A percentile compares a stretch with the other conserved stretches of the same genome.
These are phyloP conservation scores for Gadopsis marmoratus DNA, from an alignment of 2,797 vertebrate genomes.

Conservation along the genomic window DNA sequence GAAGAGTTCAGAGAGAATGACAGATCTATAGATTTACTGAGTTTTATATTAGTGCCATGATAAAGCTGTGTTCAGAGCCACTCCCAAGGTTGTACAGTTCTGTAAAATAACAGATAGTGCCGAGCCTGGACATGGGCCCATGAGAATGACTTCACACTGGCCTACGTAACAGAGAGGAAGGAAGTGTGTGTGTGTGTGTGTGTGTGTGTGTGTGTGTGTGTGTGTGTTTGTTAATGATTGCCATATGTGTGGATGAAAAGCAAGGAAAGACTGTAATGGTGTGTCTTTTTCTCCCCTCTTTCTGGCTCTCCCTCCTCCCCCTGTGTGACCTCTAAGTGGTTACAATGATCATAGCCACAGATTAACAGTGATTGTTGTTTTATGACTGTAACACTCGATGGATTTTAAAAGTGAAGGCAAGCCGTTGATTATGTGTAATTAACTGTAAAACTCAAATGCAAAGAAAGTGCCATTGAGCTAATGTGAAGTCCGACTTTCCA, in stretches of 20 bases:
- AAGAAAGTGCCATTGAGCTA: slow-evolving; percentile 20
- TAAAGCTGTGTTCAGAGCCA: slow-evolving; percentile 59
- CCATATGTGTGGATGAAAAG: slow-evolving; percentile 67
- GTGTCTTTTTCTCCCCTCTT: slow-evolving; percentile 12
- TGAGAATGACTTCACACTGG: slow-evolving; percentile 35
- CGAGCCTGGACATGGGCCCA: slow-evolving; percentile 44
- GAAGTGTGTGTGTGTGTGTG: slow-evolving; percentile 31
- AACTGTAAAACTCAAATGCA: slow-evolving; percentile 18
- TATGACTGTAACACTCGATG: slow-evolving; percentile 28
- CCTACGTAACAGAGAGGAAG: slow-evolving; percentile 29
- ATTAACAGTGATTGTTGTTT: slow-evolving; percentile 47
- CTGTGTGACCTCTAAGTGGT: slow-evolving; percentile 3
- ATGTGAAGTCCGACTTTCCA: slow-evolving; percentile 12
- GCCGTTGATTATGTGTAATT: slow-evolving; percentile 13
- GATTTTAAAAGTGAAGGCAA: slow-evolving; percentile 2
- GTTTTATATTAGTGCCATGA: slow-evolving; percentile 74
- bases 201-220: slow-evolving; percentile 40
- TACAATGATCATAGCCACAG: slow-evolving; percentile 25
- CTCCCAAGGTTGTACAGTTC: slow-evolving; percentile 61
- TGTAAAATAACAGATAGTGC: slow-evolving; percentile 53
- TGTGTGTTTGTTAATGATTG: slow-evolving; percentile 68
- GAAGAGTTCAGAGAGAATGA: slow-evolving; percentile 49
- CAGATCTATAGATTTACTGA: slow-evolving; percentile 60
- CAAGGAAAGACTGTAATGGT: slow-evolving; percentile 27
- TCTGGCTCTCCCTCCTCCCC: slow-evolving; percentile 6